Percentiles rank a stretch among this genome's conserved stretches.
These are phyloP conservation scores for Chiloscyllium plagiosum DNA, from an alignment of 2,113 vertebrate species.

Conservation along the genomic window DNA sequence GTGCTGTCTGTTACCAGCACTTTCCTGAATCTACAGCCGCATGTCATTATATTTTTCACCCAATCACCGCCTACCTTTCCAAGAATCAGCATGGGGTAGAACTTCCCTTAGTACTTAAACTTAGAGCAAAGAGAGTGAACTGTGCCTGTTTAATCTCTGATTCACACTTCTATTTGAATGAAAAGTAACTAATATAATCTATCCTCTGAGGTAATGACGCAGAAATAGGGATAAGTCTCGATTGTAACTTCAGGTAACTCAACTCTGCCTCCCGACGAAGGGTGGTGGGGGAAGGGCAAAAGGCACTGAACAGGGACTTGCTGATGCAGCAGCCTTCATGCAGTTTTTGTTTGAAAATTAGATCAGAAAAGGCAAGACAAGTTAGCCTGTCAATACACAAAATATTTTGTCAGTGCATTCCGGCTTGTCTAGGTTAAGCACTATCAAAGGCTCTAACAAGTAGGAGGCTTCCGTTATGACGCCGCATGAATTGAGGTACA, in stretches of 20 bases:
- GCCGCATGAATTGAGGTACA: slow-evolving; percentile 51
- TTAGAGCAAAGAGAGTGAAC: slow-evolving; percentile 44
- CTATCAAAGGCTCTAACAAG: slow-evolving; percentile 48
- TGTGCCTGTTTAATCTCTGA: slow-evolving; percentile 46
- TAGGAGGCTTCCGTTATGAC: slow-evolving; percentile 46
- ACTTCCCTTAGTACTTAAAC: slow-evolving; percentile 39
- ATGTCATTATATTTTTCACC: slow-evolving; percentile 45
- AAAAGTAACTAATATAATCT: slow-evolving; percentile 45
- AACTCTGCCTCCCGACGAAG: slow-evolving; percentile 44
- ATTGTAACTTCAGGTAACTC: slow-evolving; percentile 46
- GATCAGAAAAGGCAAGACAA: slow-evolving; percentile 42
- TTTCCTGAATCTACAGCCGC: slow-evolving; percentile 49
- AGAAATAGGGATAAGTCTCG: slow-evolving; percentile 48
- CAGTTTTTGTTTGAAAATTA: slow-evolving; percentile 43
- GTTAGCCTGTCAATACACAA: slow-evolving; percentile 39
- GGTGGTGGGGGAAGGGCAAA: slow-evolving; percentile 28
- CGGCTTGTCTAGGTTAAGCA: slow-evolving; percentile 43
- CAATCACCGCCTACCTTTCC: slow-evolving; percentile 52
- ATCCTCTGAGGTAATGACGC: slow-evolving; percentile 44
- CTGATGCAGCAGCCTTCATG: slow-evolving; percentile 42
- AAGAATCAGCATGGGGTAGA: slow-evolving; percentile 41
- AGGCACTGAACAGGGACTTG: slow-evolving; percentile 44
- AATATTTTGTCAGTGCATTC: slow-evolving; percentile 50
- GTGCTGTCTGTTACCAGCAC: slow-evolving; percentile 46
- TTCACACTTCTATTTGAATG: slow-evolving; percentile 46